phyloP scores from a whole-genome alignment of 2,797 vertebrate genomes.

The Macropodus opercularis region DNA sequence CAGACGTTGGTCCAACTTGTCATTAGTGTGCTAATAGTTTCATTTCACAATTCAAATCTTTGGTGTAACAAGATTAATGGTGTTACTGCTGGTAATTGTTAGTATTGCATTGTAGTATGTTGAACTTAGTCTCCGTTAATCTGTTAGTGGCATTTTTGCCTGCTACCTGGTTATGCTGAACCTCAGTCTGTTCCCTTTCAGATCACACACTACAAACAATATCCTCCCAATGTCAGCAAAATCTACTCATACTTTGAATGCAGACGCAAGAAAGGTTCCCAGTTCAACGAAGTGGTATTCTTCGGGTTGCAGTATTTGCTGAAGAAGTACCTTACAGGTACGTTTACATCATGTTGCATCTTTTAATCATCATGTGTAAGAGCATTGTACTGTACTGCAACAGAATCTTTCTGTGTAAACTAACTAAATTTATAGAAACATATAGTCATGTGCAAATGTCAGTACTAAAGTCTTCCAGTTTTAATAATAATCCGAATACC shows the following conservation, averaged over 20 bases:
- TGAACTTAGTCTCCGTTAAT: not conserved
- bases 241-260: constrained; percentile 86
- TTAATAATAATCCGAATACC: no score
- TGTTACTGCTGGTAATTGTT: not conserved
- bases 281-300: constrained; percentile 81
- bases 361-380: no score
- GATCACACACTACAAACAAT: constrained; percentile 86
- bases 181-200: constrained; percentile 43
- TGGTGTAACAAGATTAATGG: not conserved
- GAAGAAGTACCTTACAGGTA: constrained; percentile 83
- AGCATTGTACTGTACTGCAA: no score
- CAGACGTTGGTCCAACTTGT: constrained; percentile 11
- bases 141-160: not conserved
- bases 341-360: not conserved
- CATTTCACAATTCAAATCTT: constrained; percentile 10
- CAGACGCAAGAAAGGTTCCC: constrained; percentile 74
- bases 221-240: constrained; percentile 80
- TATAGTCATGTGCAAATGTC: no score
- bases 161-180: not conserved
- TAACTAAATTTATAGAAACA: no score
- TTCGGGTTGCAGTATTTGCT: constrained; percentile 84
- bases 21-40: not conserved
- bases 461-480: no score
- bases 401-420: no score
- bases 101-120: not conserved